Base-by-base conservation (phyloP, 2,113 vertebrate species). In the Hirundichthys speculiger region DNA sequence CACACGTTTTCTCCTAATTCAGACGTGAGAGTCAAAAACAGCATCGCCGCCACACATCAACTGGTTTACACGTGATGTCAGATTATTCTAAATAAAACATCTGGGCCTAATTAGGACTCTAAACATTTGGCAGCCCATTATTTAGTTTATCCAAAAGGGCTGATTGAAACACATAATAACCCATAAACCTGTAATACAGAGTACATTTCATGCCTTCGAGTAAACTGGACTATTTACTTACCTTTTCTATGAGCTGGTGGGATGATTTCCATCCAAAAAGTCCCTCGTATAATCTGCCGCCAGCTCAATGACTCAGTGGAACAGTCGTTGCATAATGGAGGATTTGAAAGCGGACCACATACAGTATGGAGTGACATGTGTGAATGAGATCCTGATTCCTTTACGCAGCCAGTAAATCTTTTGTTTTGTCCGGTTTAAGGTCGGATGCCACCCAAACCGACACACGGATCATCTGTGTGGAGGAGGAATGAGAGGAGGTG, bases 231-330 rank as follows among this genome's bases (percentile, higher is more conserved):
- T 52, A 55, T 82, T 76, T 76, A 52, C 46, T 48, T 60, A 61
- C 42, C 39, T 40, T 45, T 69, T 69, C 62, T 69, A 27, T 46
- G 69, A 81, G 74, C 42, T 53, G 20, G 61, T 34, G 63, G 24
- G 68, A 69, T 43, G 40, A 55, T 51, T 52, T 55, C 67, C 48
- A 67, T 75, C 52, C 52, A 72, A 77, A 87, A 88, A 70, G 72
- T 80, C 79, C 71, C 76, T 60, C 73, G 77, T 76, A 77, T 73
- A 72, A 78, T 72, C 63, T 68, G 3, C 69, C 69, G 84, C 84
- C 85, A 89, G 64, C 50, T 4, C 40, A 61, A 43, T 87, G 78
- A 89, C 69, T 86, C 75, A 87, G 42, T 79, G 87, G 79, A 86
- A 76, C 78, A 73, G 73, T 24, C 62, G 69, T 82, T 89, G 68